Evolutionary conservation across 2,888 invertebrate genomes (phyloP).

Genomic region (Unio pictorum): DNA sequence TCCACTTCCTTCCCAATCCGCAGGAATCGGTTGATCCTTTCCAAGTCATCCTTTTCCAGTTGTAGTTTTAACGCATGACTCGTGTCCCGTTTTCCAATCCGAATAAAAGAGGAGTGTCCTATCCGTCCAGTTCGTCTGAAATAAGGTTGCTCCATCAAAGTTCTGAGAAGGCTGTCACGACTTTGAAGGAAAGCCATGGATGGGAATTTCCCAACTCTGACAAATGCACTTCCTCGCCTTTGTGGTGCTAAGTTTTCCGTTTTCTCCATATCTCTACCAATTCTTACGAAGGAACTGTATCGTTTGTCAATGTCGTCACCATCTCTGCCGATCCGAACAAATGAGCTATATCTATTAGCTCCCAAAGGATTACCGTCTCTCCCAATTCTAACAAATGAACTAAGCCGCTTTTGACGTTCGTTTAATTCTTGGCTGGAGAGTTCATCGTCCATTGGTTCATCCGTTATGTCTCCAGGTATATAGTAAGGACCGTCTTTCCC

Average conservation of each 20-base stretch:
- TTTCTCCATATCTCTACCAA: conserved; percentile 13
- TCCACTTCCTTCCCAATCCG: conserved; percentile 6
- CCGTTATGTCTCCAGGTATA: conserved; percentile 3
- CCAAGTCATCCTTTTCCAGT: background rate
- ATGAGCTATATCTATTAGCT: conserved; percentile 1
- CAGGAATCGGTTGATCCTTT: conserved; percentile 11
- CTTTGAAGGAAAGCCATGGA: conserved; percentile 33
- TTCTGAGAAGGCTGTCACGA: conserved; percentile 23
- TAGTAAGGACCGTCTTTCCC: conserved; percentile 22
- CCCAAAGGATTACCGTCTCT: conserved; percentile 8
- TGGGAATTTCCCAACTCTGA: conserved; percentile 46
- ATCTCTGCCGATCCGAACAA: background rate
- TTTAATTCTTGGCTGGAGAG: conserved; percentile 3
- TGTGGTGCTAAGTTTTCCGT: background rate
- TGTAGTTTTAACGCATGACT: conserved; percentile 18
- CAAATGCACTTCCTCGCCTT: conserved; percentile 33
- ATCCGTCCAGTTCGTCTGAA: conserved; percentile 35
- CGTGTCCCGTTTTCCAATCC: conserved; percentile 45
- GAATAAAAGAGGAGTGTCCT: conserved; percentile 42
- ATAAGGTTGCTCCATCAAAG: conserved; percentile 23
- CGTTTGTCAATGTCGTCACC: conserved; percentile 10
- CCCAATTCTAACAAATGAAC: conserved; percentile 18
- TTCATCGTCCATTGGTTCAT: conserved; percentile 9
- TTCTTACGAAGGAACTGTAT: conserved; percentile 25
- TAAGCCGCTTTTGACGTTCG: conserved; percentile 7